Conservation (phyloP, 2,888 invertebrate species). For the Julus scanicus region DNA sequence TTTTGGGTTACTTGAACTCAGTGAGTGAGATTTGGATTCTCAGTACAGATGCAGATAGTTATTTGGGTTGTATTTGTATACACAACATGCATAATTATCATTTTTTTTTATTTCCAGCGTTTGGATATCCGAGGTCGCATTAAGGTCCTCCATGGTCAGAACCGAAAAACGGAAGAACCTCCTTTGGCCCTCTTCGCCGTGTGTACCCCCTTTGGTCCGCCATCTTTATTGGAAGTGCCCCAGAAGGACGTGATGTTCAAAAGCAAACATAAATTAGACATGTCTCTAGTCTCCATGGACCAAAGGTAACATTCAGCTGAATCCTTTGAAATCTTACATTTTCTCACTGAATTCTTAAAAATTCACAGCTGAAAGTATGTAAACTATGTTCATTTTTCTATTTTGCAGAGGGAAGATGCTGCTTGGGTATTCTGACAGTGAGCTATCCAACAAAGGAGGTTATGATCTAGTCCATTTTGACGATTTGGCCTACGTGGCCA, state of each 20-base stretch:
- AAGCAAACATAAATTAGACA: conserved; percentile 98
- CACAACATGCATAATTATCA: too few species aligned
- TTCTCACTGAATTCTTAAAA: too few species aligned
- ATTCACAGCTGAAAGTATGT: not conserved
- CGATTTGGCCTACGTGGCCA: conserved; percentile 96
- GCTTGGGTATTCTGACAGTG: conserved; percentile 92
- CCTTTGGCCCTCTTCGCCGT: conserved; percentile 95
- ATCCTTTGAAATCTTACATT: too few species aligned
- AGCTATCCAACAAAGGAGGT: conserved; percentile 91
- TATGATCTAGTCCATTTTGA: conserved; percentile 98
- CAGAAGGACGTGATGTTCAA: conserved; percentile 99
- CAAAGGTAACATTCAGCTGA: conserved; percentile 74
- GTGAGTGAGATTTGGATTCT: too few species aligned
- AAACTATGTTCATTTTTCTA: not conserved
- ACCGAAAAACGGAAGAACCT: conserved; percentile 91
- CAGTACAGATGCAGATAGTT: too few species aligned
- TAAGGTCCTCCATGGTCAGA: conserved; percentile 95
- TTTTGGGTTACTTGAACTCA: too few species aligned
- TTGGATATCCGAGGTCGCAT: conserved; percentile 97
- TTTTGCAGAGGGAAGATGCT: conserved; percentile 88
- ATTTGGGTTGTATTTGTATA: too few species aligned
- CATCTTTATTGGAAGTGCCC: conserved; percentile 94
- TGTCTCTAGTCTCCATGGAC: conserved; percentile 97
- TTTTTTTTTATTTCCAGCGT: conserved; percentile 72
- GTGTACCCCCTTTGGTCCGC: conserved; percentile 99